phyloP scores from a whole-genome alignment of 2,888 invertebrate genomes.

The Punctoribates punctum region DNA sequence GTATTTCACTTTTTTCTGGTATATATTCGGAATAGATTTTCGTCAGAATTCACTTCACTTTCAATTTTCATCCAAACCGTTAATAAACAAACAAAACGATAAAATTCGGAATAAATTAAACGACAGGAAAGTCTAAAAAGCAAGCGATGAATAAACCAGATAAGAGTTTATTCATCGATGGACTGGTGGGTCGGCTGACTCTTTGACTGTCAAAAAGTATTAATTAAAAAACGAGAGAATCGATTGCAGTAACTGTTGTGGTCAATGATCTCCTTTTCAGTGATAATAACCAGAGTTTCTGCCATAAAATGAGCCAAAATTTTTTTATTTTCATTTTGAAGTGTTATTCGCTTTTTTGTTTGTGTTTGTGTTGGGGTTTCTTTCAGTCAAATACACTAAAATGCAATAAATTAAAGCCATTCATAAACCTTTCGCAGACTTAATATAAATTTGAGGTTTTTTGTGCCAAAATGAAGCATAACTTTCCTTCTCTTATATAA shows the following conservation, averaged over 20 bases:
- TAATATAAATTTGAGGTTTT: no score
- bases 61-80: neutral
- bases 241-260: conserved; percentile 18
- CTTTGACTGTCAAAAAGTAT: neutral
- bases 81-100: neutral
- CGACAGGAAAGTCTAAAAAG: neutral
- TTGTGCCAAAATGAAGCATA: neutral
- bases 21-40: no score
- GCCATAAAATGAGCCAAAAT: neutral
- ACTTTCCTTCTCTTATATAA: neutral
- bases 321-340: neutral
- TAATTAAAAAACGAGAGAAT: conserved; percentile 4
- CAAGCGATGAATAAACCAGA: no score
- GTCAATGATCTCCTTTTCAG: neutral
- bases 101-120: neutral
- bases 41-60: no score
- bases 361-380: neutral
- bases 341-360: neutral
- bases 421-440: neutral
- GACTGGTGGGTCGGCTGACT: neutral
- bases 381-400: neutral
- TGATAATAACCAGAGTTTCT: neutral
- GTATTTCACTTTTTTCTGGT: no score
- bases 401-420: neutral
- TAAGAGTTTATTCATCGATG: no score